Percentiles rank a stretch among this genome's conserved stretches.
phyloP scores from a whole-genome alignment of 2,888 invertebrate genomes.

The Monopis laevigella region DNA sequence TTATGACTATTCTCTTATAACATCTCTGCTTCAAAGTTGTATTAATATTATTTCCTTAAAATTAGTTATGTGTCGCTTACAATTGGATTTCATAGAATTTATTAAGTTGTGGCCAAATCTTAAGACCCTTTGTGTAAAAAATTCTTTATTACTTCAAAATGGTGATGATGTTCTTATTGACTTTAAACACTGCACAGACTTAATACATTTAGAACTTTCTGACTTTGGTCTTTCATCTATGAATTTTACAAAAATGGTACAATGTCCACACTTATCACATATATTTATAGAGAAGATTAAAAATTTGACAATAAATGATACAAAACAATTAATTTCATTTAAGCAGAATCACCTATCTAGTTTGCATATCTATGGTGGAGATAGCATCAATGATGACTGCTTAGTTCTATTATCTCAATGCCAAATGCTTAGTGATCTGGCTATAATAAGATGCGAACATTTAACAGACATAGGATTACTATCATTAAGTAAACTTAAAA shows the following conservation, averaged over 20 bases:
- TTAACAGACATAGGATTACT: slow-evolving; percentile 45
- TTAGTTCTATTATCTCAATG: slow-evolving; percentile 41
- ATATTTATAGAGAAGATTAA: slow-evolving; percentile 53
- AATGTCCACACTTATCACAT: slow-evolving; percentile 39
- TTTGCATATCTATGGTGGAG: slow-evolving; percentile 48
- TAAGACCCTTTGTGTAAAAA: slow-evolving; percentile 44
- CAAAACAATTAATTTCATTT: slow-evolving; percentile 36
- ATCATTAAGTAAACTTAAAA: slow-evolving; percentile 31
- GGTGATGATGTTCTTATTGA: slow-evolving; percentile 33
- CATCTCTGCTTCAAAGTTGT: slow-evolving; percentile 38
- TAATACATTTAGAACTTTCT: slow-evolving; percentile 40
- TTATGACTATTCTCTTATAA: slow-evolving; percentile 38
- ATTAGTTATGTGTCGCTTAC: slow-evolving; percentile 50
- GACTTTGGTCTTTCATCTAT: slow-evolving; percentile 45
- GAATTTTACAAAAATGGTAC: slow-evolving; percentile 41
- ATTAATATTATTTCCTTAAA: slow-evolving; percentile 42
- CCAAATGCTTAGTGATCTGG: slow-evolving; percentile 38
- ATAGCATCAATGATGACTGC: slow-evolving; percentile 41
- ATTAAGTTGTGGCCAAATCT: slow-evolving; percentile 40
- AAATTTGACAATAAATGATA: slow-evolving; percentile 35
- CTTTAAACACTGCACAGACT: slow-evolving; percentile 38
- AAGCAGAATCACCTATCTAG: slow-evolving; percentile 36
- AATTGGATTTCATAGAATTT: slow-evolving; percentile 39
- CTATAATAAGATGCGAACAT: slow-evolving; percentile 47
- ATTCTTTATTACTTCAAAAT: slow-evolving; percentile 36